phyloP scores from a whole-genome alignment of 2,797 vertebrate genomes.

The Scolopax rusticola region DNA sequence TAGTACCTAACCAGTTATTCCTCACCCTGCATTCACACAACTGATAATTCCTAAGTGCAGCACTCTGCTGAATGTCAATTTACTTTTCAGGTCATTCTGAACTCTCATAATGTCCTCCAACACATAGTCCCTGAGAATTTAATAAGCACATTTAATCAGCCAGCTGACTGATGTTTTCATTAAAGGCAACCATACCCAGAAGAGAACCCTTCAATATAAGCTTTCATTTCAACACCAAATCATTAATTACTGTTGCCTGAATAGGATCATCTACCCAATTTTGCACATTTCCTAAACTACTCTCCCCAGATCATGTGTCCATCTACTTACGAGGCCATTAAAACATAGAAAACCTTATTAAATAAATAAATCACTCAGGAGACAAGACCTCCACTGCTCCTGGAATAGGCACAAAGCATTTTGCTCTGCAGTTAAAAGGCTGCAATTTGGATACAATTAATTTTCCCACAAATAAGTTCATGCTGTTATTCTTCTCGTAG shows the following conservation, averaged over 20 bases:
- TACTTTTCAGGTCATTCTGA: conserved; percentile 11
- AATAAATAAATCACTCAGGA: not conserved
- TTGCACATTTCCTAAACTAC: not conserved
- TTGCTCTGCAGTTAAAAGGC: not conserved
- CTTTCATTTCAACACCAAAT: not conserved
- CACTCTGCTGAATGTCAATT: not conserved
- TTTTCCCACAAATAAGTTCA: not conserved
- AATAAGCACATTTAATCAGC: conserved; percentile 27
- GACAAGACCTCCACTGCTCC: not conserved
- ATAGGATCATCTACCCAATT: not conserved
- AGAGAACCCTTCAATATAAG: not conserved
- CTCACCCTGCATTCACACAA: conserved; percentile 12
- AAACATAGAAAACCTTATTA: not conserved
- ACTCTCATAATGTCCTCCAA: not conserved
- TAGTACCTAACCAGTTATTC: conserved; percentile 31
- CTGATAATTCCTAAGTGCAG: conserved; percentile 6
- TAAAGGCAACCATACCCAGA: not conserved
- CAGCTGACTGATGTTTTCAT: conserved; percentile 1
- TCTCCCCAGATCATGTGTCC: not conserved
- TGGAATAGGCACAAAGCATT: not conserved
- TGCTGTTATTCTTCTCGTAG: not conserved
- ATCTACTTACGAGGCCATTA: not conserved
- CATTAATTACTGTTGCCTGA: not conserved
- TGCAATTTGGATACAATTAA: not conserved
- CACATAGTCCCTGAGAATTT: not conserved